A percentile compares a stretch with the other conserved stretches of the same genome.
Evolutionary conservation across 2,113 vertebrate species (phyloP).

Genomic region (Carassius auratus): DNA sequence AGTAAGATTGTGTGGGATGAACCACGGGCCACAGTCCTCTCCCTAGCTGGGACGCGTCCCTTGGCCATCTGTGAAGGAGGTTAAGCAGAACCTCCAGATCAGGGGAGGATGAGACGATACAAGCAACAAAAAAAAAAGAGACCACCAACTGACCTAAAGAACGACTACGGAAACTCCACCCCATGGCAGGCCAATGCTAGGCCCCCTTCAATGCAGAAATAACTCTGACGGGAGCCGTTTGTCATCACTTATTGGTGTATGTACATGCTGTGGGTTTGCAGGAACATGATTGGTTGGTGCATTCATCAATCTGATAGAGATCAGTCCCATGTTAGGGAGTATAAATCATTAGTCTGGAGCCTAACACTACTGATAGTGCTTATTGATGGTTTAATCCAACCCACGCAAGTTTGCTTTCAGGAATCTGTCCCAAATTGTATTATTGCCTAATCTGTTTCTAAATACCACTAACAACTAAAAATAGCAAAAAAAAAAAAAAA

Average conservation of each 20-base stretch:
- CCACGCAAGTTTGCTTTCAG: constrained; percentile 86
- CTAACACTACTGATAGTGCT: constrained; percentile 97
- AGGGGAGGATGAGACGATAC: constrained; percentile 44
- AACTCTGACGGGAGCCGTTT: constrained; percentile 86
- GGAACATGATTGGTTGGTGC: constrained; percentile 97
- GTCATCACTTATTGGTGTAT: constrained; percentile 97
- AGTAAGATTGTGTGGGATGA: constrained; percentile 24
- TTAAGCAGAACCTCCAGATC: constrained; percentile 49
- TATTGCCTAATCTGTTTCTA: constrained; percentile 61
- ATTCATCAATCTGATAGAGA: constrained; percentile 99
- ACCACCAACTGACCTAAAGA: constrained; percentile 46
- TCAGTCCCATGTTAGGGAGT: constrained; percentile 90
- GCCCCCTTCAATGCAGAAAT: constrained; percentile 80
- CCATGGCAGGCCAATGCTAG: constrained; percentile 19
- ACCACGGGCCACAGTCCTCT: constrained; percentile 27
- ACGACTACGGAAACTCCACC: constrained; percentile 34
- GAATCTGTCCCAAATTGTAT: constrained; percentile 70
- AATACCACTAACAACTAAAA: constrained; percentile 33
- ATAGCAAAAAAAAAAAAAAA: background rate
- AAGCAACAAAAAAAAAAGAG: constrained; percentile 9
- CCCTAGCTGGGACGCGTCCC: constrained; percentile 3
- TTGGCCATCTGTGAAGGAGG: constrained; percentile 32
- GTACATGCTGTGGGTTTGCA: constrained; percentile 88
- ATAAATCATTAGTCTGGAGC: constrained; percentile 96
- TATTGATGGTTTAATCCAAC: constrained; percentile 99